Percentiles rank a stretch among this genome's conserved stretches.
Conservation (phyloP, 2,797 vertebrate genomes). For the Sebastes matsubarae region DNA sequence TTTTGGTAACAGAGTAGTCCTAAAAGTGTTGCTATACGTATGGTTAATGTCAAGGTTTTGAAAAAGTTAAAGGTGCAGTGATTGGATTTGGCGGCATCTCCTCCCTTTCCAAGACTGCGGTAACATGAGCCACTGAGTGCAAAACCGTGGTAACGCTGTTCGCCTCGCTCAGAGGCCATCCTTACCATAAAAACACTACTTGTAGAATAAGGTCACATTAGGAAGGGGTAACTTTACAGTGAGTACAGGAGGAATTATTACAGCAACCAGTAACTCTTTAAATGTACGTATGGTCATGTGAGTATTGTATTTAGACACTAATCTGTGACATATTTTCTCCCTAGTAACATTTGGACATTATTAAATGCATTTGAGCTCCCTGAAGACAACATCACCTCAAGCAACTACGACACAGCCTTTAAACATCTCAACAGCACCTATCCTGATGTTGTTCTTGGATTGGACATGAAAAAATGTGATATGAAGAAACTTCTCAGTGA, state of each 20-base stretch:
- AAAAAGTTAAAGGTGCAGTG: no score
- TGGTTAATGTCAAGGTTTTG: not conserved
- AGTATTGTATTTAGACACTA: not conserved
- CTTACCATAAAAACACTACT: no score
- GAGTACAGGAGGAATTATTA: not conserved
- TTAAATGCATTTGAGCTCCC: slow-evolving; percentile 88
- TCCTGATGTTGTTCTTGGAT: slow-evolving; percentile 54
- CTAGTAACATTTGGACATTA: slow-evolving; percentile 90
- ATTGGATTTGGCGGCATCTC: no score
- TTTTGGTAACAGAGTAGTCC: not conserved
- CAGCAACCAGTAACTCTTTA: not conserved
- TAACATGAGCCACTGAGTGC: no score
- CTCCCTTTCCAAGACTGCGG: no score
- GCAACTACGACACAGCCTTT: slow-evolving; percentile 82
- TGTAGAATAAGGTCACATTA: not conserved
- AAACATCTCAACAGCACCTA: slow-evolving; percentile 74
- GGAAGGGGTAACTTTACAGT: not conserved
- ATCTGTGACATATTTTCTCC: not conserved
- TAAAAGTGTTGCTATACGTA: not conserved
- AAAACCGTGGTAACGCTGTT: no score
- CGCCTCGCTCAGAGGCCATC: no score
- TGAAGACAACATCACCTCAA: slow-evolving; percentile 85
- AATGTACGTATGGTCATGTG: not conserved
- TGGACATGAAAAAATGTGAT: slow-evolving; percentile 85
- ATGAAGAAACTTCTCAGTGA: slow-evolving; percentile 87